Percentiles rank a stretch among this genome's conserved stretches.
Evolutionary conservation across 2,113 vertebrate species (phyloP).

Genomic region (Strix uralensis): DNA sequence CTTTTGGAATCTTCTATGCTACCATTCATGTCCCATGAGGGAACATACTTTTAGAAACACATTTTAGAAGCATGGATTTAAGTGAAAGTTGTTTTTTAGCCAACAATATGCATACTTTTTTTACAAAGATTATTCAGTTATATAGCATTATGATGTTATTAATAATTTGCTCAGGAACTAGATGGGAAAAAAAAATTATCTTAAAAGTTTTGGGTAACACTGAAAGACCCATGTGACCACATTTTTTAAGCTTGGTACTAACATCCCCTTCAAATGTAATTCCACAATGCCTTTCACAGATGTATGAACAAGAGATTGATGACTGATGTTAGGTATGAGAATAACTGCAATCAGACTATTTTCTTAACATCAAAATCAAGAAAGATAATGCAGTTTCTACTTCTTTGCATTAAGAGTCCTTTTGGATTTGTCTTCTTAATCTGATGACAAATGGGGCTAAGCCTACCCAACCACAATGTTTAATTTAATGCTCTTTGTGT

Average conservation of each 20-base stretch:
- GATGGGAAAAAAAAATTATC: background rate
- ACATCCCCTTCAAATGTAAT: background rate
- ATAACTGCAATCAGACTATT: background rate
- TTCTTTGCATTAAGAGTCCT: background rate
- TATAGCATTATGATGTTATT: background rate
- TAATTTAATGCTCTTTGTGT: background rate
- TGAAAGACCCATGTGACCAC: background rate
- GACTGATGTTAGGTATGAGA: background rate
- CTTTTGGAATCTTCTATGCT: background rate
- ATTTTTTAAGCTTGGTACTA: background rate
- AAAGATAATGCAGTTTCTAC: background rate
- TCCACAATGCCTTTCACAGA: background rate
- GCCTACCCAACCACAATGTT: background rate
- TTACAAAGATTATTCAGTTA: background rate
- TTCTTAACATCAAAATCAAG: background rate
- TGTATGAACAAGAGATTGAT: background rate
- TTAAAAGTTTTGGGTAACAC: background rate
- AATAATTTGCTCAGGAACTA: background rate
- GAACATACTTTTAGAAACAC: background rate
- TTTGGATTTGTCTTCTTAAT: background rate
- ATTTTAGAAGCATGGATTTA: background rate
- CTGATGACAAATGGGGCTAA: background rate
- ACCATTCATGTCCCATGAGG: background rate
- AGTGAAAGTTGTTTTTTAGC: background rate
- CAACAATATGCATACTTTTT: background rate